Conservation (phyloP, 2,797 vertebrate genomes). For the Setipinna tenuifilis region DNA sequence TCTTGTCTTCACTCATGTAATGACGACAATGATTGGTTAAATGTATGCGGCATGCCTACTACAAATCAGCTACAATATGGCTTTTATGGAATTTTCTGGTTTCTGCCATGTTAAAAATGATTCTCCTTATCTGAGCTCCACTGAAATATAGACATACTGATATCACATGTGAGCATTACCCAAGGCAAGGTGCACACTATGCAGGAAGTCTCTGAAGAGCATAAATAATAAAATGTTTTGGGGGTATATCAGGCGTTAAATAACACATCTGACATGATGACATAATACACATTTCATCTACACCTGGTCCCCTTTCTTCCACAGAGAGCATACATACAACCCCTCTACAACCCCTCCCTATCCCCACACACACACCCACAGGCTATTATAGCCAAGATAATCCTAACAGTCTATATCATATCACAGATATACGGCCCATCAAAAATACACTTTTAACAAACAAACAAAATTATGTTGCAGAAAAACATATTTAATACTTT, state of each 20-base stretch:
- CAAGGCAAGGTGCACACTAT: not conserved
- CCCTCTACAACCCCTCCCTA: conserved; percentile 56
- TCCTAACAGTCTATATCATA: not conserved
- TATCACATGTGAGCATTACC: not conserved
- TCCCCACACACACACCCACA: not conserved
- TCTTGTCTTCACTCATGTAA: not conserved
- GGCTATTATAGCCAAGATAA: not conserved
- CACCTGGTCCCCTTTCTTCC: not conserved
- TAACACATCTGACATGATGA: not conserved
- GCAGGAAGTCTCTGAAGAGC: not conserved
- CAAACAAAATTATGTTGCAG: not conserved
- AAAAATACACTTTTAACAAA: not conserved
- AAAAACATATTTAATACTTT: not conserved
- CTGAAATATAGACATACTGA: not conserved
- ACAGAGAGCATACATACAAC: too few relatives aligned
- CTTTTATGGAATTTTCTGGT: not conserved
- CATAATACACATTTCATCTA: not conserved
- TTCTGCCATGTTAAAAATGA: not conserved
- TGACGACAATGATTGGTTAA: not conserved
- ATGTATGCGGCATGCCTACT: not conserved
- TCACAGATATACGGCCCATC: not conserved
- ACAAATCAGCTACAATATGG: not conserved
- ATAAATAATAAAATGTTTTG: not conserved
- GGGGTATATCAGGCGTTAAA: not conserved
- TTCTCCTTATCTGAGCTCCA: not conserved